These are phyloP conservation scores for Peromyscus californicus DNA, from an alignment of 2,113 vertebrate genomes.

Conservation along the genomic window DNA sequence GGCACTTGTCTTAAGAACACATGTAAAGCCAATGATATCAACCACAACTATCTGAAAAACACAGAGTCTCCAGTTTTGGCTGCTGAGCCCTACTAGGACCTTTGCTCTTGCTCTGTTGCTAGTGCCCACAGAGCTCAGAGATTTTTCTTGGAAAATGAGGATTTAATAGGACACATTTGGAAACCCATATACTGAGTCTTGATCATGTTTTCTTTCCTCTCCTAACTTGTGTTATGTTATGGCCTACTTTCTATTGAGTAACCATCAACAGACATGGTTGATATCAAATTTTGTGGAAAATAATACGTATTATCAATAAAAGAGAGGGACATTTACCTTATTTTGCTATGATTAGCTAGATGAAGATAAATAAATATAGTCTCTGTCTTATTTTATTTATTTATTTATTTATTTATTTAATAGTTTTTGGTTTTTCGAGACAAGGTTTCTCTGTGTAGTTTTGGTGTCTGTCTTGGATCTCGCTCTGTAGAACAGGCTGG, in stretches of 20 bases:
- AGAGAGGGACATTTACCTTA: not conserved
- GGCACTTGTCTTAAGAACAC: not conserved
- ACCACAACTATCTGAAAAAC: not conserved
- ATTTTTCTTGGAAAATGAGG: not conserved
- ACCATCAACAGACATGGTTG: not conserved
- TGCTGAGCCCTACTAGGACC: not conserved
- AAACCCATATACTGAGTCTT: not conserved
- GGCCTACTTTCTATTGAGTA: not conserved
- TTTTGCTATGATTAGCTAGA: not conserved
- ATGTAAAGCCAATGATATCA: not conserved
- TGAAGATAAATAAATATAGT: not conserved
- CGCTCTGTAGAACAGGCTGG: too few species aligned
- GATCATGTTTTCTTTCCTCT: not conserved
- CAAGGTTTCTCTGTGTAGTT: too few species aligned
- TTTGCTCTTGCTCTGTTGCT: not conserved
- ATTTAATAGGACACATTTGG: not conserved
- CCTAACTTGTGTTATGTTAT: not conserved
- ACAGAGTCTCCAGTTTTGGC: fast-evolving
- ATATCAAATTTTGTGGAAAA: not conserved
- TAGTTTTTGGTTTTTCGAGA: too few species aligned
- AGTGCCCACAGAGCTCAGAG: not conserved
- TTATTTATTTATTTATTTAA: too few species aligned
- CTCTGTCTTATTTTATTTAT: too few species aligned
- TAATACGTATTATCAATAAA: not conserved
- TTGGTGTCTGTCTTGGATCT: too few species aligned